Evolutionary conservation across 1,140 invertebrate species (phyloP).

Genomic region (Akabosia matsudoensis): DNA sequence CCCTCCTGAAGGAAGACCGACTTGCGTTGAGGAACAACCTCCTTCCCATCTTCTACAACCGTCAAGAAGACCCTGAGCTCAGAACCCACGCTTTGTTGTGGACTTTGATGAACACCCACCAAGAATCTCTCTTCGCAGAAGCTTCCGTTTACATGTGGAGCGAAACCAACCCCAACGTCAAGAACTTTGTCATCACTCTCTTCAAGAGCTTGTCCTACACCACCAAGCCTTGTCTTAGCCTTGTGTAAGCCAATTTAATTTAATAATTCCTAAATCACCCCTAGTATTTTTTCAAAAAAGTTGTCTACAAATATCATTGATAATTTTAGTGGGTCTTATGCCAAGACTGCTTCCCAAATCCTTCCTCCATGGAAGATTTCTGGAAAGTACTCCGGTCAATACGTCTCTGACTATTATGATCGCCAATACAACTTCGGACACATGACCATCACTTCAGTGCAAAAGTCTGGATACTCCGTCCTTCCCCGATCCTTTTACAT

Average conservation of each 20-base stretch:
- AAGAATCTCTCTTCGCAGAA: slow-evolving; percentile 31
- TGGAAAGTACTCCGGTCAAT: slow-evolving; percentile 39
- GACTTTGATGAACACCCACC: slow-evolving; percentile 20
- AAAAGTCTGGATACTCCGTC: slow-evolving; percentile 39
- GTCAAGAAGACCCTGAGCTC: slow-evolving; percentile 38
- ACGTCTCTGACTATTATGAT: slow-evolving; percentile 44
- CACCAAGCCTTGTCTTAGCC: slow-evolving; percentile 33
- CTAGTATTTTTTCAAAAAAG: background rate
- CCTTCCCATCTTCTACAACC: slow-evolving; percentile 45
- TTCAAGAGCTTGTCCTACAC: slow-evolving; percentile 26
- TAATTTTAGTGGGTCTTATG: slow-evolving; percentile 32
- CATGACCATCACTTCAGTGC: slow-evolving; percentile 37
- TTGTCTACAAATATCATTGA: too few species aligned
- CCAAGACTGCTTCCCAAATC: slow-evolving; percentile 33
- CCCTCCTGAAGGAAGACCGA: slow-evolving; percentile 25
- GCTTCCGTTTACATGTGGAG: slow-evolving; percentile 44
- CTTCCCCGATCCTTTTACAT: slow-evolving; percentile 39
- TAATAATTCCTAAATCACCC: background rate
- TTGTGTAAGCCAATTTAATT: slow-evolving; percentile 27
- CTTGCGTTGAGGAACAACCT: slow-evolving; percentile 22
- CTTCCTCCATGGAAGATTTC: slow-evolving; percentile 38
- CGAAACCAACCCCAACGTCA: slow-evolving; percentile 39
- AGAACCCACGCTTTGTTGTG: slow-evolving; percentile 29
- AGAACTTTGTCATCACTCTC: slow-evolving; percentile 43
- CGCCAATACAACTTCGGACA: slow-evolving; percentile 44